Base-by-base conservation (phyloP, 2,113 vertebrate genomes). In the Macquaria australasica region DNA sequence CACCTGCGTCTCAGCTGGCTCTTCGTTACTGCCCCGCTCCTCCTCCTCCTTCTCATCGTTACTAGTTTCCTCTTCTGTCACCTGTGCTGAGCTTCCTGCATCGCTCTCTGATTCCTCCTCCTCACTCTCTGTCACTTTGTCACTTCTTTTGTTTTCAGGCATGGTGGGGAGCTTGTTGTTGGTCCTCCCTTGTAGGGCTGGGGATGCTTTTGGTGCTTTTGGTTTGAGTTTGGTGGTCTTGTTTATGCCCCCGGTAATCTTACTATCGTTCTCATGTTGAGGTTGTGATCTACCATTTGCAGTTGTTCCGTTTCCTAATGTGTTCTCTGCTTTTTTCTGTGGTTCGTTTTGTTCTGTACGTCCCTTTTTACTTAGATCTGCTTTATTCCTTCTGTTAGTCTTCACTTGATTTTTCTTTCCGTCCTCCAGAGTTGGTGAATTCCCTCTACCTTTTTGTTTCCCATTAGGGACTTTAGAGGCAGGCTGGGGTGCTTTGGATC, bases 41-140 rank as follows among this genome's bases (percentile, higher is more conserved):
- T 92, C 91, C 73, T 83, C 90, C 89, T 31, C 28, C 78, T 89
- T 74, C 59, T 85, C 86, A 45, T 79, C 67, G 25, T 89, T 81
- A 68, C 80, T 87, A 9, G 66, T 87, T 28, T 89, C 82, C 83
- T 88, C 81, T 23, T 78, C 83, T 4, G 14, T 73, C 14, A 73
- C 81, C 55, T 89, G 88, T 48, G 0, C 85, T 64, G 90, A 88
- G 60, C 90, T 89, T 80, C 77, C 72, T 56, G 55, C 55, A 62
- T 90, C 63, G 8, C 79, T 91, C 25, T 56, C 55, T 2, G 91
- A 89, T 79, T 92, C 77, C 74, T 85, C 80, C 21, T 73, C 83
- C 37, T 92, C 88, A 62, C 59, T 83, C 41, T 87, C 73, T n/a
- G 58, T 68, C 50, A n/a, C 68, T 34, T 86, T 90, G 28, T 23